These are phyloP conservation scores for Pogoniulus pusillus DNA, from an alignment of 2,797 vertebrate species.

Conservation along the genomic window DNA sequence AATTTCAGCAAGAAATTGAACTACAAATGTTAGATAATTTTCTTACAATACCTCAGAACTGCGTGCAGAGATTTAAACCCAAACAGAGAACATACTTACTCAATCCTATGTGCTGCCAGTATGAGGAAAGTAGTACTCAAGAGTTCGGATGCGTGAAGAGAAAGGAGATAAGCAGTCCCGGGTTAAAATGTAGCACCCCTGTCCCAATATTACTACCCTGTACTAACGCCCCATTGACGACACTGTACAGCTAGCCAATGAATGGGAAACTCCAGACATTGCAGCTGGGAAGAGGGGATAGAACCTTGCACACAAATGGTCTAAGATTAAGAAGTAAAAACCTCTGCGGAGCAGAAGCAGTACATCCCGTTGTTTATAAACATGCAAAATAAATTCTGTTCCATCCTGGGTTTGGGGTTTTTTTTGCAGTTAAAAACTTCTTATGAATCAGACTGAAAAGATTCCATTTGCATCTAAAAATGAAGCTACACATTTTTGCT, in stretches of 20 bases:
- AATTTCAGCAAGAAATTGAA: background rate
- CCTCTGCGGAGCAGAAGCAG: background rate
- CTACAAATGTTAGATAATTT: background rate
- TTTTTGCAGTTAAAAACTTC: background rate
- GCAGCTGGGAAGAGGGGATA: background rate
- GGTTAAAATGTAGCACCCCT: constrained; percentile 12
- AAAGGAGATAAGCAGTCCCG: background rate
- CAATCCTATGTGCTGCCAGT: background rate
- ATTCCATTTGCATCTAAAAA: background rate
- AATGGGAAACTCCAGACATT: background rate
- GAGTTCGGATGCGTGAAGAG: background rate
- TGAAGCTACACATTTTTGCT: background rate
- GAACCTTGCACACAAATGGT: background rate
- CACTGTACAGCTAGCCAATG: constrained; percentile 24
- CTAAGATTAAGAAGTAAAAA: background rate
- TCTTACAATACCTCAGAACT: background rate
- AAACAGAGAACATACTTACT: constrained; percentile 40
- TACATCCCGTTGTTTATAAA: background rate
- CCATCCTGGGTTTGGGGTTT: background rate
- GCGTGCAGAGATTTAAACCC: background rate
- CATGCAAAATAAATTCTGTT: background rate
- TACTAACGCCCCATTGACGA: background rate
- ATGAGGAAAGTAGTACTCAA: background rate
- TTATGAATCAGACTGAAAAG: background rate
- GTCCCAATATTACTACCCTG: background rate